Conservation (phyloP, 2,888 invertebrate genomes). For the Xylota segnis region DNA sequence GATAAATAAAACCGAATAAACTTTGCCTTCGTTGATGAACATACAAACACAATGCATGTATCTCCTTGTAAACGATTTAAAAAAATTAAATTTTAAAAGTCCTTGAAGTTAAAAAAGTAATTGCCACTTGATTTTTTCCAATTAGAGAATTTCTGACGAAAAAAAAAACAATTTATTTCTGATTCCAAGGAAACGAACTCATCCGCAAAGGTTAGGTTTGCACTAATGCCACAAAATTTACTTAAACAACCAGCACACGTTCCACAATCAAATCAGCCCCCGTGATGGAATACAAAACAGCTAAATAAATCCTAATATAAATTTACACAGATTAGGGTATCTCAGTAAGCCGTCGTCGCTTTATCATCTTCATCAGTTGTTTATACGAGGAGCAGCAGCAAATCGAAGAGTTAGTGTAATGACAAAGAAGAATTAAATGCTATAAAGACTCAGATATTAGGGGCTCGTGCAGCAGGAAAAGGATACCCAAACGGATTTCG, state of each 20-base stretch:
- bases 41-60: too few species aligned
- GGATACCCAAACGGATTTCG: constrained; percentile 14
- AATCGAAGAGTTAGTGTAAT: constrained; percentile 32
- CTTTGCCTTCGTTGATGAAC: too few species aligned
- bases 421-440: constrained; percentile 35
- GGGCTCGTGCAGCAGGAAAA: constrained; percentile 5
- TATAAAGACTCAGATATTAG: constrained; percentile 24
- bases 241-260: constrained; percentile 1
- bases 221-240: neutral
- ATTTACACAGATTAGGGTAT: constrained; percentile 36
- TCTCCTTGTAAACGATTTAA: too few species aligned
- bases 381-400: constrained; percentile 3
- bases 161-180: neutral
- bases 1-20: too few species aligned
- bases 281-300: constrained; percentile 23
- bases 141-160: too few species aligned
- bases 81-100: too few species aligned
- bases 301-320: constrained; percentile 25
- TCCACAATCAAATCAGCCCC: constrained; percentile 7
- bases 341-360: constrained; percentile 7
- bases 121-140: too few species aligned
- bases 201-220: neutral
- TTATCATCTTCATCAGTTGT: constrained; percentile 22
- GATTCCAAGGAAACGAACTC: neutral
- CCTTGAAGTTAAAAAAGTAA: too few species aligned